phyloP scores from a whole-genome alignment of 2,113 vertebrate species.

The Myrmecophaga tridactyla region DNA sequence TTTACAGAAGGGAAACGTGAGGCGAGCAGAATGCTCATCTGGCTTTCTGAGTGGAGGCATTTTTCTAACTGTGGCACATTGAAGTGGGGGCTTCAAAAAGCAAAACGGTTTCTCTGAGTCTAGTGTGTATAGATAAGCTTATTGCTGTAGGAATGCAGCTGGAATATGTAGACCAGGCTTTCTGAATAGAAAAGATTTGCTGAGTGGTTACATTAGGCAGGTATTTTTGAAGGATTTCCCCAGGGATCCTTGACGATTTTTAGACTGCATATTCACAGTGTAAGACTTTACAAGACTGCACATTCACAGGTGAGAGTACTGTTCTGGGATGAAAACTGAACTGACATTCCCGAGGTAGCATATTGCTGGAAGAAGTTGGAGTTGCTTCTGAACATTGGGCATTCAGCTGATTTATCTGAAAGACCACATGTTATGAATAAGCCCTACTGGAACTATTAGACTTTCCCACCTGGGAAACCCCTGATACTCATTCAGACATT shows the following conservation, averaged over 20 bases:
- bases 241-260: neutral
- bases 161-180: neutral
- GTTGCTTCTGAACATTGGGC: neutral
- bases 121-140: neutral
- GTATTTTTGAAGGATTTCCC: neutral
- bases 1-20: neutral
- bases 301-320: neutral
- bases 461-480: no score
- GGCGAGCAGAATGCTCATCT: neutral
- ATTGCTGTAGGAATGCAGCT: neutral
- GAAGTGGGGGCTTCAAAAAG: no score
- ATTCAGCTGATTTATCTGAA: neutral
- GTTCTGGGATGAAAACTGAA: neutral
- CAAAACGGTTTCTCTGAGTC: neutral
- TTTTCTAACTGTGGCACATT: neutral
- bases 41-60: accelerated
- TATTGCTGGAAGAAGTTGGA: neutral
- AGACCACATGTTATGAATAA: neutral
- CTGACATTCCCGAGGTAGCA: neutral
- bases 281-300: neutral
- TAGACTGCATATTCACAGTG: neutral
- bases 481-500: no score
- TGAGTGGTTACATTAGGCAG: neutral
- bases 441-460: no score
- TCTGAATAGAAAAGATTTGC: neutral